These are phyloP conservation scores for Dermolepida albohirtum DNA, from an alignment of 2,888 invertebrate genomes.

Conservation along the genomic window DNA sequence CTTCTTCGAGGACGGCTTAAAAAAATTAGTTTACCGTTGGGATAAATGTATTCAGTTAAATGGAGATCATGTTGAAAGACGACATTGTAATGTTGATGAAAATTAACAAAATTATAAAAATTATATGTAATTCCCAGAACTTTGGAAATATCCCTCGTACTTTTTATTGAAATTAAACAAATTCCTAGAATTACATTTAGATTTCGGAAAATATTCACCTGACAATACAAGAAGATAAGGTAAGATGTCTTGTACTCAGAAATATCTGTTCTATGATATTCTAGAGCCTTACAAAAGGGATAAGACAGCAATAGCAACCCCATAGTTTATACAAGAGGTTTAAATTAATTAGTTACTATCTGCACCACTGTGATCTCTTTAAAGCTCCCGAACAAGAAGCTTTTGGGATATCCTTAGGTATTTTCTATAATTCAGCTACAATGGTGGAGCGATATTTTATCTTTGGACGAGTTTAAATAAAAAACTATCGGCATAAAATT, in stretches of 20 bases:
- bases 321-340: conserved; percentile 17
- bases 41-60: too few species aligned
- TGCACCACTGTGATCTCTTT: conserved; percentile 19
- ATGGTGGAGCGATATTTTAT: neutral
- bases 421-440: neutral
- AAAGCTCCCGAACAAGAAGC: conserved; percentile 4
- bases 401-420: neutral
- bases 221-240: conserved; percentile 23
- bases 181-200: neutral
- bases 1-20: too few species aligned
- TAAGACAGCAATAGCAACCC: conserved; percentile 19
- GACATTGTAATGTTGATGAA: too few species aligned
- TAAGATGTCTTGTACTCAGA: neutral
- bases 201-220: conserved; percentile 8
- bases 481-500: neutral
- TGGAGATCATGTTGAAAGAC: too few species aligned
- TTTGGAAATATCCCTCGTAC: too few species aligned
- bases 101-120: too few species aligned
- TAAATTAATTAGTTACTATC: conserved; percentile 33
- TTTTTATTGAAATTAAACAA: too few species aligned
- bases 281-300: conserved; percentile 17
- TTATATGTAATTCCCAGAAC: too few species aligned
- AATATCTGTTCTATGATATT: conserved; percentile 1
- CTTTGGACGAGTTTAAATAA: neutral
- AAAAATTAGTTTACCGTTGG: too few species aligned